phyloP scores from a whole-genome alignment of 2,888 invertebrate genomes.

The Meganola albula region DNA sequence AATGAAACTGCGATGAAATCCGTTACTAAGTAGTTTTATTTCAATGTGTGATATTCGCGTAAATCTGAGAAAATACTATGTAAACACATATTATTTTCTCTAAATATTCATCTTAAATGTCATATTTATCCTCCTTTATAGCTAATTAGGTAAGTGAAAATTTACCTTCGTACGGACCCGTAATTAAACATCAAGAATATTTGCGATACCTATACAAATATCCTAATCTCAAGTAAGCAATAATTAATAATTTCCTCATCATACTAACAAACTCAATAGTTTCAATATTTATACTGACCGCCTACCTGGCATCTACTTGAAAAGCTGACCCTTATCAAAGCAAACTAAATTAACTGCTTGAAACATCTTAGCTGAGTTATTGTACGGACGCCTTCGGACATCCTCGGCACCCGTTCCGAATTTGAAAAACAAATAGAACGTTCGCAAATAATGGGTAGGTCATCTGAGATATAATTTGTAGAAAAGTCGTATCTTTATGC shows the following conservation, averaged over 20 bases:
- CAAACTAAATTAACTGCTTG: slow-evolving; percentile 73
- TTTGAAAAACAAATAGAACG: slow-evolving; percentile 60
- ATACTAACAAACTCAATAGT: slow-evolving; percentile 38
- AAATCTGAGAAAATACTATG: too few relatives aligned
- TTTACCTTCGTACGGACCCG: too few relatives aligned
- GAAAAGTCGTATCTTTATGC: too few relatives aligned
- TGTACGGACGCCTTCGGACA: slow-evolving; percentile 36
- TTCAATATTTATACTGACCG: slow-evolving; percentile 61
- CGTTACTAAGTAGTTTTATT: too few relatives aligned
- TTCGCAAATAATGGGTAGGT: slow-evolving; percentile 46
- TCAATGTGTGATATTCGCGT: too few relatives aligned
- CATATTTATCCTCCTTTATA: too few relatives aligned
- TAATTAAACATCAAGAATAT: background rate
- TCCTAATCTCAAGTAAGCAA: slow-evolving; percentile 25
- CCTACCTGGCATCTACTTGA: slow-evolving; percentile 56
- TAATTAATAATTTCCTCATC: slow-evolving; percentile 34
- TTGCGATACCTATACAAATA: too few relatives aligned
- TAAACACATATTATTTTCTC: too few relatives aligned
- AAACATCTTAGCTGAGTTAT: slow-evolving; percentile 75
- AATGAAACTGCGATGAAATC: too few relatives aligned
- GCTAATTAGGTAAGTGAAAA: too few relatives aligned
- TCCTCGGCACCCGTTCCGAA: slow-evolving; percentile 42
- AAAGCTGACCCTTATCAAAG: slow-evolving; percentile 70
- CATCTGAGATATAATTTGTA: too few relatives aligned
- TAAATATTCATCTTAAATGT: too few relatives aligned